Percentiles rank a stretch among this genome's conserved stretches.
Conservation (phyloP, 2,797 vertebrate species). For the Coregonus ussuriensis region DNA sequence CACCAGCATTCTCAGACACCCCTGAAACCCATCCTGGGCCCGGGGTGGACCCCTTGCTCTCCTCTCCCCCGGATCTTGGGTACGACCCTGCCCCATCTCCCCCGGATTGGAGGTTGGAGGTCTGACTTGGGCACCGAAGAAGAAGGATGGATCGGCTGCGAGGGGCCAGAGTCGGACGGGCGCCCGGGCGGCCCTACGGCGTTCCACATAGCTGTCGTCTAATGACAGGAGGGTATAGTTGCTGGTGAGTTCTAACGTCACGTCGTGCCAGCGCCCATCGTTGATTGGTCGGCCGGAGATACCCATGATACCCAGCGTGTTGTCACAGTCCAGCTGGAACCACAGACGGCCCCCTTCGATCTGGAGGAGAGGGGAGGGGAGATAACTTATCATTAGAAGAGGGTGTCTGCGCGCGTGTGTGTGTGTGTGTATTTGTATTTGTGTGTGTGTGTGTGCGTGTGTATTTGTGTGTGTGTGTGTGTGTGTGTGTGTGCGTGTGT, state of each 20-base stretch:
- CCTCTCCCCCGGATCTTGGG: conserved; percentile 72
- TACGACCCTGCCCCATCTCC: conserved; percentile 74
- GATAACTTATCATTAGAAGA: neutral
- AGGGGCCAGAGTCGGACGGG: conserved; percentile 89
- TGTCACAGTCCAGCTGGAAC: conserved; percentile 95
- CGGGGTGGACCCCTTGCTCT: conserved; percentile 73
- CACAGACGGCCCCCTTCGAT: conserved; percentile 91
- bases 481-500: too few species aligned
- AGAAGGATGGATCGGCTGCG: conserved; percentile 84
- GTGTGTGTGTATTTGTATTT: neutral
- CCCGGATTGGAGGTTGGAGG: conserved; percentile 67
- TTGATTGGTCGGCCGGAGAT: conserved; percentile 92
- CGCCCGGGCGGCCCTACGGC: conserved; percentile 85
- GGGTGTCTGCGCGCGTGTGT: neutral
- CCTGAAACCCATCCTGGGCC: conserved; percentile 88
- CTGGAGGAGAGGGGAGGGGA: conserved; percentile 59
- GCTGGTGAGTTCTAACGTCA: conserved; percentile 88
- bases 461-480: too few species aligned
- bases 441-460: too few species aligned
- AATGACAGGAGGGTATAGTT: conserved; percentile 91
- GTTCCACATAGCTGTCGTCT: conserved; percentile 83
- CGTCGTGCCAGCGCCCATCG: conserved; percentile 90
- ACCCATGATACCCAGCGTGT: conserved; percentile 90
- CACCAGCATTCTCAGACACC: conserved; percentile 89
- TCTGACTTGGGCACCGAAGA: conserved; percentile 90